Conservation (phyloP, 2,797 vertebrate genomes). For the Crenuchus spilurus region DNA sequence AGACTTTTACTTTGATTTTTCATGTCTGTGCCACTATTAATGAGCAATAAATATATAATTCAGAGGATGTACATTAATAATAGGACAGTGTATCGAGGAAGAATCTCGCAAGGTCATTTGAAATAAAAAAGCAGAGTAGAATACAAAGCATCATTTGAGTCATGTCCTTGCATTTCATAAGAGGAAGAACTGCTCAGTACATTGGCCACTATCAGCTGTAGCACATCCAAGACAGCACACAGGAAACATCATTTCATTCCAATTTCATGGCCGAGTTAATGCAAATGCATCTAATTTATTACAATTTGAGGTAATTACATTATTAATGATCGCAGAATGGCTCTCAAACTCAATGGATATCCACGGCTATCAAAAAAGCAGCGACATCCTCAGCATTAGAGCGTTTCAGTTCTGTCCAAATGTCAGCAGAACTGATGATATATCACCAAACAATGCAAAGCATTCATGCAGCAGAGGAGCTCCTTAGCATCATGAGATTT, state of each 20-base stretch:
- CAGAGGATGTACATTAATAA: neutral
- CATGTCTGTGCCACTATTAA: neutral
- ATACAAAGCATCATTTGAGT: neutral
- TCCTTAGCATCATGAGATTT: no score
- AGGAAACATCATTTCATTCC: slow-evolving; percentile 33
- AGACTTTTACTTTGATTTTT: neutral
- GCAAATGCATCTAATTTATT: slow-evolving; percentile 24
- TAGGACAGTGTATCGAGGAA: neutral
- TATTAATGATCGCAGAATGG: slow-evolving; percentile 21
- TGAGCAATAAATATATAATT: neutral
- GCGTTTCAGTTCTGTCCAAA: neutral
- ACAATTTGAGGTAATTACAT: slow-evolving; percentile 29
- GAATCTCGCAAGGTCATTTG: slow-evolving; percentile 8
- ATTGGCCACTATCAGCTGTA: neutral
- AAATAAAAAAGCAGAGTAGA: neutral
- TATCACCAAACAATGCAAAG: neutral
- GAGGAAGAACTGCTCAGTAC: neutral
- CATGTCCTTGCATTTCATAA: slow-evolving; percentile 1
- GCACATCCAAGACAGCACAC: slow-evolving; percentile 24
- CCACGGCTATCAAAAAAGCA: neutral
- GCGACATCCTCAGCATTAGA: neutral
- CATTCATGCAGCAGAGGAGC: neutral
- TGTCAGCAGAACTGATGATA: neutral
- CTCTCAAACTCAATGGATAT: neutral
- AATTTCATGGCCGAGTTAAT: slow-evolving; percentile 33